Evolutionary conservation across 2,113 vertebrate genomes (phyloP), one percentile per base, ranked within the genome.

Genomic region (Empidonax traillii): DNA sequence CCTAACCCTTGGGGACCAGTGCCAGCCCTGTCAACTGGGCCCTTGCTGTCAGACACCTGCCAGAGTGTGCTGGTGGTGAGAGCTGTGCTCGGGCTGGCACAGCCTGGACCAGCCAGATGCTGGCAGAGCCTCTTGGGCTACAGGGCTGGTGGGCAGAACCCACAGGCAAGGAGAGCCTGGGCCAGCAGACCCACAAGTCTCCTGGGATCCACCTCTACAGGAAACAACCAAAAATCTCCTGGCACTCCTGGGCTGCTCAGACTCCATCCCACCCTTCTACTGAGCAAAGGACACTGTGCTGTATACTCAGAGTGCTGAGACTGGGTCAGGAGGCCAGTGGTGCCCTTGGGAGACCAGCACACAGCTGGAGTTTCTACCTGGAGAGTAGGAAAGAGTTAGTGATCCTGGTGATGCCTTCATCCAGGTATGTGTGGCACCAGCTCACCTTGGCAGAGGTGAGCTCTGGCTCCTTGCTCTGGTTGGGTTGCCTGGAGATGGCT

Each of bases 371-470:
- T 44, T 78, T 30, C 24, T 71, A 61, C 37, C 33, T 30, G 41
- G 33, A 58, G 78, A 76, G 43, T 8, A 76, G 75, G 81, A 91
- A 93, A 88, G 93, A 75, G 94, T 93, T 76, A 83, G 82, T 0
- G 3, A 6, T 68, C 24, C 58, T 74, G 89, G 77, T 92, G 87
- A 94, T 94, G 91, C 71, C 84, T 79, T 41, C 46, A 52, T 6
- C 72, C 87, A 89, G 71, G 56, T 62, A 96, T 93, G 95, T 73
- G 81, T 61, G 4, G 90, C 91, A 71, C 63, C 35, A 55, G 72
- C 88, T 55, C 46, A 61, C 81, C 43, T 82, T 5, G 0, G 83
- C 89, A 89, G 66, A 81, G 77, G 74, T 82, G 77, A 55, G 63
- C 28, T 23, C 51, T 35, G 35, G 35, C 35, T 78, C 59, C 74